Base-by-base conservation (phyloP, 2,113 vertebrate genomes). In the Megaptera novaeangliae region DNA sequence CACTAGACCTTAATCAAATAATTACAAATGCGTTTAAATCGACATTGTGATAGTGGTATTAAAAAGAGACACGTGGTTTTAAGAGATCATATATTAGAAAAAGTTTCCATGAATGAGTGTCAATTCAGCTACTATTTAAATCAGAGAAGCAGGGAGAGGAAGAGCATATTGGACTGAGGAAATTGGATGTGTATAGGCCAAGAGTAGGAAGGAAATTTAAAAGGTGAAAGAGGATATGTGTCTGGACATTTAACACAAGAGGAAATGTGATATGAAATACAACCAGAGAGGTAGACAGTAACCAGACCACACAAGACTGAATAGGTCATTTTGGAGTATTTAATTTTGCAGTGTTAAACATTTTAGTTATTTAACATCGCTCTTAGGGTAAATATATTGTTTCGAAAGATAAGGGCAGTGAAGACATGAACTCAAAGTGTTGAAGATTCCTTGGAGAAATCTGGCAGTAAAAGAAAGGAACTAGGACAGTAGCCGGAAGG, bases 381-480 rank as follows among this genome's bases (percentile, higher is more conserved):
- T 95, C 61, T 95, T 46, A 64, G 7, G n/a, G 52, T 93, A 80
- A 96, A 78, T 87, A 88, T 91, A 77, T 85, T 72, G 23, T 91
- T 95, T 93, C 64, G 95, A 93, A 78, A 86, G n/a, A 61, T 81
- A 94, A 66, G 15, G 25, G 17, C 27, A 41, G 52, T 63, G 14
- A 96, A 90, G 25, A 81, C 69, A 68, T 82, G 85, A 91, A 91
- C 34, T 88, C 44, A 9, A 87, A 71, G 25, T 91, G n/a, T 36
- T 93, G 63, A 92, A 31, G 57, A 93, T 84, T 91, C 29, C 61
- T 91, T 72, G 64, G 87, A 92, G 87, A 83, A 96, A 83, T 90
- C 41, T 83, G 49, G 78, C 86, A 84, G 36, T 71, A 44, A 95
- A 91, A 85, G 39, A 87, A 95, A 88, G 41, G 41, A 88, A 46